phyloP scores from a whole-genome alignment of 1,140 invertebrate species.

The Lepidotrigona ventralis region DNA sequence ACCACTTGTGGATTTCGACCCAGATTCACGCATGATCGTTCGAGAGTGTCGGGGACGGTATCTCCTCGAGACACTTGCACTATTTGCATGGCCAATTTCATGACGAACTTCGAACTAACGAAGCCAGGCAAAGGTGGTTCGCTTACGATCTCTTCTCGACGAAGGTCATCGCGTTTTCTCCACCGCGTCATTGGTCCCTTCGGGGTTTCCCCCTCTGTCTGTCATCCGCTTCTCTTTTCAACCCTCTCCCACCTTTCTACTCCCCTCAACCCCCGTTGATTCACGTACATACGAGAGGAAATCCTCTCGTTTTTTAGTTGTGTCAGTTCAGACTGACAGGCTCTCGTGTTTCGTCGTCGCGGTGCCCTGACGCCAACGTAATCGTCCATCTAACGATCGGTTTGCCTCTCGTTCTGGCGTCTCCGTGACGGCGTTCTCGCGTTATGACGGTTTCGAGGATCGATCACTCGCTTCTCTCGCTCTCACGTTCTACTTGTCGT shows the following conservation, averaged over 20 bases:
- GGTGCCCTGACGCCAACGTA: constrained; percentile 16
- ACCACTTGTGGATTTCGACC: constrained; percentile 45
- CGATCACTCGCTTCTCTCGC: neutral
- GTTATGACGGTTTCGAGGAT: neutral
- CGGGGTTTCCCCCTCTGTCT: constrained; percentile 50
- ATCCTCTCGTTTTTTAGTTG: neutral
- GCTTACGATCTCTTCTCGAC: constrained; percentile 53
- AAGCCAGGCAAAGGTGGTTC: constrained; percentile 58
- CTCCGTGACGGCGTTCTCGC: neutral
- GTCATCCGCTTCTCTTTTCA: neutral
- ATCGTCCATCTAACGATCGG: constrained; percentile 43
- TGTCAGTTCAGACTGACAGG: no score
- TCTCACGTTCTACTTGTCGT: no score
- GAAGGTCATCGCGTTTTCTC: constrained; percentile 66
- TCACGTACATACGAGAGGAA: neutral
- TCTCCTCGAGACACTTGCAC: neutral
- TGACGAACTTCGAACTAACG: constrained; percentile 33
- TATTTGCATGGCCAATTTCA: constrained; percentile 25
- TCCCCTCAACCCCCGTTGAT: neutral
- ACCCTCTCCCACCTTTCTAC: neutral
- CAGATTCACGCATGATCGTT: constrained; percentile 10
- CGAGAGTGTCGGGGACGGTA: neutral
- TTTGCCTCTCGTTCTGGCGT: neutral
- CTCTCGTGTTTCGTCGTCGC: constrained; percentile 28
- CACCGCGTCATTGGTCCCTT: constrained; percentile 41